These are phyloP conservation scores for Acropternis orthonyx DNA, from an alignment of 2,797 vertebrate species.

Conservation along the genomic window DNA sequence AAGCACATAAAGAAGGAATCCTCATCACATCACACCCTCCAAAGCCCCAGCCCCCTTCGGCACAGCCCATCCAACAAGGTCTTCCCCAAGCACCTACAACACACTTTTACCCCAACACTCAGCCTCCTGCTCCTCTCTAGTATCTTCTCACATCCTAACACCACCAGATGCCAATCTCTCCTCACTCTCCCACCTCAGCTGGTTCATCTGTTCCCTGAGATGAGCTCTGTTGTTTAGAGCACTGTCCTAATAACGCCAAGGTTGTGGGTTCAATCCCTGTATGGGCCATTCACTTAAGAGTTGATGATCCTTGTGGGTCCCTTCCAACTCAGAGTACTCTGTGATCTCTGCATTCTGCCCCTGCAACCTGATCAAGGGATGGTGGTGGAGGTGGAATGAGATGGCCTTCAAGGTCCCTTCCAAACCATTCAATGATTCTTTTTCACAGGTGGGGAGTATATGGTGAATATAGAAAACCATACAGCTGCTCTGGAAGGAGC, in stretches of 20 bases:
- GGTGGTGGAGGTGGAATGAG: not conserved
- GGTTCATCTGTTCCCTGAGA: not conserved
- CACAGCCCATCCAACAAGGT: not conserved
- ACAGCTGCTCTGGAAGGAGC: not conserved
- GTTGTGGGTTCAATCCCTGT: not conserved
- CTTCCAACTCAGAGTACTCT: not conserved
- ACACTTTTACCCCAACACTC: not conserved
- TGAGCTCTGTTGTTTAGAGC: not conserved
- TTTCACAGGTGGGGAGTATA: not conserved
- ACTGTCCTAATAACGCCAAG: not conserved
- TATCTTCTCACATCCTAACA: not conserved
- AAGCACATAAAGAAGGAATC: not conserved
- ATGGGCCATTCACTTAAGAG: not conserved
- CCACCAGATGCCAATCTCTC: not conserved
- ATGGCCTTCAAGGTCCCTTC: not conserved
- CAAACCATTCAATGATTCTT: not conserved
- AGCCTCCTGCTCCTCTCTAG: not conserved
- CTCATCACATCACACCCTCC: not conserved
- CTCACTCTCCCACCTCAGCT: not conserved
- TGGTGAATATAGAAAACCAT: not conserved
- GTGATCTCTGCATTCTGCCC: not conserved
- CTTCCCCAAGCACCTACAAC: not conserved
- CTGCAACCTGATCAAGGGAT: not conserved
- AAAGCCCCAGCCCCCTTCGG: not conserved
- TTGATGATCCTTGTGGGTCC: not conserved